Percentiles rank a stretch among this genome's conserved stretches.
phyloP scores from a whole-genome alignment of 1,140 invertebrate genomes.

The Yoshiicerus persimilis region DNA sequence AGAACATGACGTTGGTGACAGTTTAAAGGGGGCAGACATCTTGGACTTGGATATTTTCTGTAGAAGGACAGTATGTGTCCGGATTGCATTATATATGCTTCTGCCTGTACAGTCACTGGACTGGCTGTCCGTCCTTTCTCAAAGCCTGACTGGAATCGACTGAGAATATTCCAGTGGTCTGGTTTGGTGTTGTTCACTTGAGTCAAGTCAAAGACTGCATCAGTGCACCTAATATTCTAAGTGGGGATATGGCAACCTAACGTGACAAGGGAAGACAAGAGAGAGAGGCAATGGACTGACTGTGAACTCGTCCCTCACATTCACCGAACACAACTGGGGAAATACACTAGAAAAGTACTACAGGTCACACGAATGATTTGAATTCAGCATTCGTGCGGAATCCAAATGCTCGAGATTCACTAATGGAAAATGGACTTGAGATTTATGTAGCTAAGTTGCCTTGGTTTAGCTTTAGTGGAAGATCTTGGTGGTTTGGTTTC shows the following conservation, averaged over 20 bases:
- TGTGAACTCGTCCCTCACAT: background rate
- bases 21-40: background rate
- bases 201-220: background rate
- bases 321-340: background rate
- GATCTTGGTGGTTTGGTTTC: background rate
- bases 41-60: background rate
- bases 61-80: background rate
- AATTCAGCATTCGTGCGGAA: background rate
- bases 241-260: background rate
- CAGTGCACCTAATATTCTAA: background rate
- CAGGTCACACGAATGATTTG: background rate
- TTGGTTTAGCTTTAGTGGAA: background rate
- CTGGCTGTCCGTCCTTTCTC: background rate
- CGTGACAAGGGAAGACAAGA: background rate
- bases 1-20: background rate
- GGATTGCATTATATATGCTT: background rate
- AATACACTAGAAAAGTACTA: background rate
- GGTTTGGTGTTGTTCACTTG: background rate
- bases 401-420: background rate
- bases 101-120: background rate
- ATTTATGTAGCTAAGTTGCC: constrained; percentile 4
- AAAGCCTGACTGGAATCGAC: background rate
- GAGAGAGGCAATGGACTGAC: background rate
- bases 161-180: background rate
- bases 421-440: constrained; percentile 12